Evolutionary conservation across 2,113 vertebrate species (phyloP).

Genomic region (Columba livia): DNA sequence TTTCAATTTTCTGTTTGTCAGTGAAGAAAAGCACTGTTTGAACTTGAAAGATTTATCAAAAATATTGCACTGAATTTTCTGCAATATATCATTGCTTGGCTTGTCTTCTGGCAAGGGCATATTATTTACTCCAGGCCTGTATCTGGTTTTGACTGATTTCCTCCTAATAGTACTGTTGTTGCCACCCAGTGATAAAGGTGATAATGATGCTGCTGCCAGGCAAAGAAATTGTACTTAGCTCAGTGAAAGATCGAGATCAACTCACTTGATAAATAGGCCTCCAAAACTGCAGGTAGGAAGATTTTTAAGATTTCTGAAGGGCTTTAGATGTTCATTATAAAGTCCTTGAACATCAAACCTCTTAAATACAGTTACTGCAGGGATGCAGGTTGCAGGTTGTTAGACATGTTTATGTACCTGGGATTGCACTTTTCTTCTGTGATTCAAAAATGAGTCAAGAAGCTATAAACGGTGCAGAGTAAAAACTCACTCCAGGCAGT

Average conservation of each 20-base stretch:
- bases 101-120: background rate
- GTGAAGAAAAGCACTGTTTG: conserved; percentile 82
- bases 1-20: conserved; percentile 71
- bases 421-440: conserved; percentile 38
- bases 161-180: background rate
- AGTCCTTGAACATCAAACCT: conserved; percentile 77
- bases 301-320: conserved; percentile 71
- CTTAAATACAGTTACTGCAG: conserved; percentile 73
- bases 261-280: conserved; percentile 80
- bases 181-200: background rate
- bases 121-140: background rate
- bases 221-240: conserved; percentile 75
- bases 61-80: conserved; percentile 71
- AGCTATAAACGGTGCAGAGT: conserved; percentile 37
- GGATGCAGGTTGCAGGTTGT: conserved; percentile 45
- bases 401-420: conserved; percentile 48
- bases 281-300: conserved; percentile 72
- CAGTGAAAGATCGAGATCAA: conserved; percentile 34
- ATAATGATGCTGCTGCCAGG: conserved; percentile 78
- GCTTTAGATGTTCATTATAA: conserved; percentile 65
- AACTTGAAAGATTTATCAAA: conserved; percentile 82
- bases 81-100: conserved; percentile 8
- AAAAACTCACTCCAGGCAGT: conserved; percentile 67
- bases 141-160: background rate
- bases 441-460: conserved; percentile 82